Percentiles rank a stretch among this genome's conserved stretches.
Evolutionary conservation across 2,113 vertebrate genomes (phyloP).

Genomic region (Apteryx mantelli): DNA sequence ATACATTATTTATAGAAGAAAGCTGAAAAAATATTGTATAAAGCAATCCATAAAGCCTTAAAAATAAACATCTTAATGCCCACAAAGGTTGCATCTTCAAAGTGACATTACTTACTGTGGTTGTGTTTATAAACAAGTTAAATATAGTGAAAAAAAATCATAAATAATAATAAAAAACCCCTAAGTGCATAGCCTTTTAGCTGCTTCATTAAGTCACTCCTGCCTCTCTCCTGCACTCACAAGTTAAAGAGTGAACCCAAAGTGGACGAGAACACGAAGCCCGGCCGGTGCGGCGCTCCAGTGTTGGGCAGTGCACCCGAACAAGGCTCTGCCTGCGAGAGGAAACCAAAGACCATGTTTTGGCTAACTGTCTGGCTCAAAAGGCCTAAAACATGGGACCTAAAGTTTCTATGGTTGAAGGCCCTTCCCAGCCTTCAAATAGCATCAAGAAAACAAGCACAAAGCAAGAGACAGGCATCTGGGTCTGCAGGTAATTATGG

Average conservation of each 20-base stretch:
- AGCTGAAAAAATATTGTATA: background rate
- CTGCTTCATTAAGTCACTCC: background rate
- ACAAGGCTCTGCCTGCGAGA: background rate
- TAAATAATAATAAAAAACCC: background rate
- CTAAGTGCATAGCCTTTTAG: background rate
- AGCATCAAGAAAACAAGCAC: background rate
- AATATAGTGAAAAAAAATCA: background rate
- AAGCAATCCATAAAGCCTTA: background rate
- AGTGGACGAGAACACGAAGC: background rate
- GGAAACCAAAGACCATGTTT: background rate
- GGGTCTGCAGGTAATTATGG: background rate
- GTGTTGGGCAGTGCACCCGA: fast-evolving
- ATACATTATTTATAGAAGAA: background rate
- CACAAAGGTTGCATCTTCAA: background rate
- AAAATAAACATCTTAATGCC: background rate
- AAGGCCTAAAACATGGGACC: background rate
- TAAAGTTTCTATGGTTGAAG: background rate
- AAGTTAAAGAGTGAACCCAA: background rate
- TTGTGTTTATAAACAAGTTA: background rate
- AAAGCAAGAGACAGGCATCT: background rate
- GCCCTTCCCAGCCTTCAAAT: background rate
- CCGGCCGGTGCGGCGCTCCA: background rate
- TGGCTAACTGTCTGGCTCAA: background rate
- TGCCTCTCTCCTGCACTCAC: background rate
- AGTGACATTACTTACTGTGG: background rate